phyloP scores from a whole-genome alignment of 37 sponge, comb jelly and placozoan genomes.

The Crambe crambe region DNA sequence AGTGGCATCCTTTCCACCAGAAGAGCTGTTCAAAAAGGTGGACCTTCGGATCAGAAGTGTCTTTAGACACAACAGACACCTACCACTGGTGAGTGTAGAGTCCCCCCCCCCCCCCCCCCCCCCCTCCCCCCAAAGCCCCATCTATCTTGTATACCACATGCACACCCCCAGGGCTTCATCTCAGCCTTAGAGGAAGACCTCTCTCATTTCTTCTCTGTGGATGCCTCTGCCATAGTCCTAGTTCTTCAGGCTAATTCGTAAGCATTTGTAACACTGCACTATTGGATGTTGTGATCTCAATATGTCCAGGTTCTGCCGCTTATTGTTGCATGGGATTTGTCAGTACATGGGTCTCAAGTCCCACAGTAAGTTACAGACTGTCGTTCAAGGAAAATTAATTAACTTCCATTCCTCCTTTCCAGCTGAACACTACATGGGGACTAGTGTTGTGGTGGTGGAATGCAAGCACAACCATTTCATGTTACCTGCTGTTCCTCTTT shows the following conservation, averaged over 20 bases:
- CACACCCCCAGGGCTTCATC: constrained; percentile 26
- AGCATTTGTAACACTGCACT: background rate
- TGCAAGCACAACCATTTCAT: constrained; percentile 6
- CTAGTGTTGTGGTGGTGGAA: constrained; percentile 15
- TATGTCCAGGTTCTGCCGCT: constrained; percentile 30
- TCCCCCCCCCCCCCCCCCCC: too few species aligned
- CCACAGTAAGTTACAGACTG: constrained; percentile 28
- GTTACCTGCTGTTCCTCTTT: background rate
- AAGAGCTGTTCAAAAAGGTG: constrained; percentile 14
- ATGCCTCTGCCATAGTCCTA: constrained; percentile 19
- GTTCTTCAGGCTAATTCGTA: constrained; percentile 30
- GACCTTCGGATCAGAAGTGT: constrained; percentile 32
- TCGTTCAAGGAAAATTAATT: background rate
- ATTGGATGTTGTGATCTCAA: too few species aligned
- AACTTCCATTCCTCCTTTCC: background rate
- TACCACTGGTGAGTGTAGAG: constrained; percentile 33
- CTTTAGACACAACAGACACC: constrained; percentile 48
- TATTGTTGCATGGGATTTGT: constrained; percentile 60
- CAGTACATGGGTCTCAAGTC: constrained; percentile 53
- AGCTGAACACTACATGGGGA: constrained; percentile 30
- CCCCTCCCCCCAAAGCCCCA: too few species aligned
- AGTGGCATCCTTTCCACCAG: background rate
- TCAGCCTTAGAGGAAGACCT: constrained; percentile 33
- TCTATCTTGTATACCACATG: too few species aligned
- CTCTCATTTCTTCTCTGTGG: constrained; percentile 7